Conservation (phyloP, 2,888 invertebrate genomes). For the Morinoia aosen region DNA sequence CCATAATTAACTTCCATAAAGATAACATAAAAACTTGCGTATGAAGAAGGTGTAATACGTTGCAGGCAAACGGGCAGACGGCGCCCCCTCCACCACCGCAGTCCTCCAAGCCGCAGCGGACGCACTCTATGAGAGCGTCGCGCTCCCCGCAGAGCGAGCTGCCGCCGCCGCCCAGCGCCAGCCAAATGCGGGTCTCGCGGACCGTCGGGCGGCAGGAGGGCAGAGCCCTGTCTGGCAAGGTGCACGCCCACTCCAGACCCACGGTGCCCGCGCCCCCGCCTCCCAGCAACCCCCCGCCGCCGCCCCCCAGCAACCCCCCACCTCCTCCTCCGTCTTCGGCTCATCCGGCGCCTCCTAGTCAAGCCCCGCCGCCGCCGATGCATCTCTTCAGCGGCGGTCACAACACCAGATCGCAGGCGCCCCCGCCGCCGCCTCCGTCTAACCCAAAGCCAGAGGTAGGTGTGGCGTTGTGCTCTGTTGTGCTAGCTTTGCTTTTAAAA, state of each 20-base stretch:
- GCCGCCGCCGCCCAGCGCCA: constrained; percentile 10
- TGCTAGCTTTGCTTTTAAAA: too few relatives aligned
- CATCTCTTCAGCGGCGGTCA: not conserved
- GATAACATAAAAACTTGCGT: too few relatives aligned
- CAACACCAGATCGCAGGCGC: not conserved
- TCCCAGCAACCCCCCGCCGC: not conserved
- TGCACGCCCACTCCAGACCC: not conserved
- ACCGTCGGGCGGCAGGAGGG: constrained; percentile 26
- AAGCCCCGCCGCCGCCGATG: not conserved
- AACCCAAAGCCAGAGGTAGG: constrained; percentile 7
- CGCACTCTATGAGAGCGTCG: constrained; percentile 16
- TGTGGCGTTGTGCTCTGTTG: too few relatives aligned
- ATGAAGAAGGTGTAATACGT: not conserved
- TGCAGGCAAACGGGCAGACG: constrained; percentile 36
- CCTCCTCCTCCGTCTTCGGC: not conserved
- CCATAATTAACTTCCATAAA: too few relatives aligned
- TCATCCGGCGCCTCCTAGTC: not conserved
- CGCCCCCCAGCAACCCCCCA: not conserved
- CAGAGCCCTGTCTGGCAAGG: not conserved
- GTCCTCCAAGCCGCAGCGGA: constrained; percentile 18
- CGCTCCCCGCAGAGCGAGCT: not conserved
- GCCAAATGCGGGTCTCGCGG: not conserved
- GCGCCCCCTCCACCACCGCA: constrained; percentile 1
- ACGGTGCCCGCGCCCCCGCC: constrained; percentile 47
- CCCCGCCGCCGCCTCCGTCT: constrained; percentile 34